Evolutionary conservation across 2,797 vertebrate genomes (phyloP).

Genomic region (Adrianichthys oophorus): DNA sequence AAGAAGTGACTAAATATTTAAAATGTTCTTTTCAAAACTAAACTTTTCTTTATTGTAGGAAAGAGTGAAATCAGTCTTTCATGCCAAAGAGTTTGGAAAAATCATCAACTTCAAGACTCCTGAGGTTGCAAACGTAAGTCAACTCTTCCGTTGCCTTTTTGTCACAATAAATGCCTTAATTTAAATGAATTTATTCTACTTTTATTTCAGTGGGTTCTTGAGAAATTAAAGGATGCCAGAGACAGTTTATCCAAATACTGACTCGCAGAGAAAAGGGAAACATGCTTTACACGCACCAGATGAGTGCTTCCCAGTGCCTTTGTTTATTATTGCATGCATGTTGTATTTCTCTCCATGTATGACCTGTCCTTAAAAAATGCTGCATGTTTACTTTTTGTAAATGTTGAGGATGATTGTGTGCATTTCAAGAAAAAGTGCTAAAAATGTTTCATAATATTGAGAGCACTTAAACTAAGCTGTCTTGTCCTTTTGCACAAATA

Average conservation of each 20-base stretch:
- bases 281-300: neutral
- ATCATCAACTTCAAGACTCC: constrained; percentile 95
- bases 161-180: neutral
- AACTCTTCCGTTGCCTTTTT: neutral
- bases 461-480: neutral
- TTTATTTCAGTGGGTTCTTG: constrained; percentile 89
- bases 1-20: neutral
- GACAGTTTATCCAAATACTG: constrained; percentile 83
- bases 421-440: constrained; percentile 32
- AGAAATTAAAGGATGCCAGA: constrained; percentile 90
- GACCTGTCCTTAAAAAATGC: constrained; percentile 13
- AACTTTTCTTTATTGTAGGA: constrained; percentile 76
- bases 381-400: constrained; percentile 32
- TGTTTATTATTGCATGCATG: constrained; percentile 59
- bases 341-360: constrained; percentile 36
- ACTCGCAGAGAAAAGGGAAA: constrained; percentile 14
- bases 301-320: constrained; percentile 72
- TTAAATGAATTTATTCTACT: constrained; percentile 1
- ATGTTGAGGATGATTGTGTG: constrained; percentile 14
- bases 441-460: neutral
- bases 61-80: constrained; percentile 95
- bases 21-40: neutral
- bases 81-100: constrained; percentile 98
- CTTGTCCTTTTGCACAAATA: constrained; percentile 1
- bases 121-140: constrained; percentile 89